phyloP scores from a whole-genome alignment of 2,888 invertebrate species.

The Frankliniella fusca region DNA sequence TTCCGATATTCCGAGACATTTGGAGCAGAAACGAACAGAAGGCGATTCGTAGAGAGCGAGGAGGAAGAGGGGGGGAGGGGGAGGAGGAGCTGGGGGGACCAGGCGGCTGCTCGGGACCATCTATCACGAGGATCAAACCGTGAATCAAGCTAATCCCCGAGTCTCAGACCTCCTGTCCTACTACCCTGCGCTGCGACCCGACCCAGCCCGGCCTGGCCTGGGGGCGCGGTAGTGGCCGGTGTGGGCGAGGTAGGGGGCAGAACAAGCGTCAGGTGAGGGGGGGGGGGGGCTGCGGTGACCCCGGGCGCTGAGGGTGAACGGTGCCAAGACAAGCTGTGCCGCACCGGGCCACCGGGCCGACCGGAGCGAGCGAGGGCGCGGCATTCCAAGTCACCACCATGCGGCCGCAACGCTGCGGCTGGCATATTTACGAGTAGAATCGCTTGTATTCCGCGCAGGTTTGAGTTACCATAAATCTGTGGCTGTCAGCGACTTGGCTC shows the following conservation, averaged over 20 bases:
- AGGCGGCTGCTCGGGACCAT: neutral
- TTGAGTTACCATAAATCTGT: slow-evolving; percentile 17
- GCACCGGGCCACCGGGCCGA: neutral
- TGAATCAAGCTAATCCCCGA: slow-evolving; percentile 12
- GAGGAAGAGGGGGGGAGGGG: neutral
- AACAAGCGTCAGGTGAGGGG: no score
- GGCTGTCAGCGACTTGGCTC: slow-evolving; percentile 14
- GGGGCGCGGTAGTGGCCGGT: no score
- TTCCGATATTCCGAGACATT: no score
- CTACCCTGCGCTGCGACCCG: neutral
- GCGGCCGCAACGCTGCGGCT: neutral
- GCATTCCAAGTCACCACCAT: neutral
- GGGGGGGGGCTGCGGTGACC: no score
- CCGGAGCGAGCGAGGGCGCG: neutral
- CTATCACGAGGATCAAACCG: slow-evolving; percentile 1
- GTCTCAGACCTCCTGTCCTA: neutral
- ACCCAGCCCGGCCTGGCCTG: neutral
- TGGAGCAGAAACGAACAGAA: no score
- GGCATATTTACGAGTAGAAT: slow-evolving; percentile 22
- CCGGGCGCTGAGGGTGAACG: no score
- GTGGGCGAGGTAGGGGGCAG: no score
- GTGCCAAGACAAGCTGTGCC: no score
- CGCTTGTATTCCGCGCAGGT: slow-evolving; percentile 22
- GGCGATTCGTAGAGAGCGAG: neutral
- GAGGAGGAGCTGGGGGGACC: neutral